Conservation (phyloP, 2,888 invertebrate genomes). For the Yponomeuta malinellus region DNA sequence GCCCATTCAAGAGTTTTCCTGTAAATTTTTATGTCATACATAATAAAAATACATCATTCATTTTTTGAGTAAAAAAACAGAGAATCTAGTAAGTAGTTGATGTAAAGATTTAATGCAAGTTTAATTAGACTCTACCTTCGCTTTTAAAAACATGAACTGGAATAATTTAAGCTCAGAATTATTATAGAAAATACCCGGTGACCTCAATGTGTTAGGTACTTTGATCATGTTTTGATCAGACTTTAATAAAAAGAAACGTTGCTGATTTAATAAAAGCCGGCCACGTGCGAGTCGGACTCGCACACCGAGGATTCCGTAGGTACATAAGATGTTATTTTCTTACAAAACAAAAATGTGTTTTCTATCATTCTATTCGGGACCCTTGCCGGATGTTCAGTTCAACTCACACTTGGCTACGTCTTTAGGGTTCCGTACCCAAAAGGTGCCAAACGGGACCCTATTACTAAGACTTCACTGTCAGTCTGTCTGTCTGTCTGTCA, state of each 20-base stretch:
- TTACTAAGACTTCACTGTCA: too few relatives aligned
- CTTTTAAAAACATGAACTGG: background rate
- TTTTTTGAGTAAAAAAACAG: background rate
- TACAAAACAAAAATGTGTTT: too few relatives aligned
- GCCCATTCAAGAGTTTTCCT: background rate
- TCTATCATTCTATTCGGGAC: too few relatives aligned
- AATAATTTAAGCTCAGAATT: background rate
- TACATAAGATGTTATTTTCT: too few relatives aligned
- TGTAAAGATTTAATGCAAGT: conserved; percentile 17
- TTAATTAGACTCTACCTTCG: background rate
- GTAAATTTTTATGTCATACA: background rate
- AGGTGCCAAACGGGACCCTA: too few relatives aligned
- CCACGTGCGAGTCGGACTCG: too few relatives aligned
- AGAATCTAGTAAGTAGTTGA: background rate
- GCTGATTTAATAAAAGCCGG: background rate
- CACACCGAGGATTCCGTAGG: too few relatives aligned
- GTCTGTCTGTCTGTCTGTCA: too few relatives aligned
- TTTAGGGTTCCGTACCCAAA: too few relatives aligned
- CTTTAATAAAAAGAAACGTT: background rate
- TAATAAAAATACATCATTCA: background rate
- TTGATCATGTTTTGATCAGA: background rate
- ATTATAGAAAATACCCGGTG: background rate
- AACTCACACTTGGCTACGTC: too few relatives aligned
- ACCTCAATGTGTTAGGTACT: background rate
- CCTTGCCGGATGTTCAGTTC: too few relatives aligned